Evolutionary conservation across 1,140 invertebrate species (phyloP), one percentile per base, ranked within the genome.

Genomic region (Drosophila saltans): DNA sequence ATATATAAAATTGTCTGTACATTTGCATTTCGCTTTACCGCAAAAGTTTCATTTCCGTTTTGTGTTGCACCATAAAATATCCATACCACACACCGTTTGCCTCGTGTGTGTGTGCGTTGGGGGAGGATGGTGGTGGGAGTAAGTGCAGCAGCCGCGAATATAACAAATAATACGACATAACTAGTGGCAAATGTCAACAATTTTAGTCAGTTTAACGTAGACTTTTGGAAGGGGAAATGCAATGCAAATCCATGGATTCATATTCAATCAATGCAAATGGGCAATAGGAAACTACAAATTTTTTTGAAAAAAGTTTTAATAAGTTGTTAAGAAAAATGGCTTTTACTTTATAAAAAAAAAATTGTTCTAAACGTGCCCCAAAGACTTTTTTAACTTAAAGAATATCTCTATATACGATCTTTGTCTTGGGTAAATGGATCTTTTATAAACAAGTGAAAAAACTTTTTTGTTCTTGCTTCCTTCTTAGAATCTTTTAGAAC

Each of bases 1-100:
- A 28, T 24, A 62, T 63, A n/a, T 30, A 55, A 10, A 60, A 67
- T 43, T 67, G 39, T 58, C 11, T 71, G 55, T 72, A 43, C 71
- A 78, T 81, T 85, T 72, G 72, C 60, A 84, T 77, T 68, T 79
- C 43, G 56, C 60, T 59, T 33, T 30, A 70, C 81, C 81, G 26
- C 81, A 80, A 83, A 83, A 81, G 78, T 84, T 84, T 85, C 78
- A 81, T 78, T 84, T 85, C 74, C 80, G 74, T 76, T 80, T 68
- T 62, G 21, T 48, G 66, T 41, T 41, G 39, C 69, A 30, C 41
- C 28, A n/a, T 26, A 62, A 66, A 70, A 56, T 26, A 48, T 58
- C 41, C 36, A 69, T 33, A 52, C 56, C 16, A 24, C 57, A 24
- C 57, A 56, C 21, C 1, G 2, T 52, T 26, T 26, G 21, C 33